phyloP scores from a whole-genome alignment of 2,888 invertebrate genomes.

The Trichogramma dendrolimi region DNA sequence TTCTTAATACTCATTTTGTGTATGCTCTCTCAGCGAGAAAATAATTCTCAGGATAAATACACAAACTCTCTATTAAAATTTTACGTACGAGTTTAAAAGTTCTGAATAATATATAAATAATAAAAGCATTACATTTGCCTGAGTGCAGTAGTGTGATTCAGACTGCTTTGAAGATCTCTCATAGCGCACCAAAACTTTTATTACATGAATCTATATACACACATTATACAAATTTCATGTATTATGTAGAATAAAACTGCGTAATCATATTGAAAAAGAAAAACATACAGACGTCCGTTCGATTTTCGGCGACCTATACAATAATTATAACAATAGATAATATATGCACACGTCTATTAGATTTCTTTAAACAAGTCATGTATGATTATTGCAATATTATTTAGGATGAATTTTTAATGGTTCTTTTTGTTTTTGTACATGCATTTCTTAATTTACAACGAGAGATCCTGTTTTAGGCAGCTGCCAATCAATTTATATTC shows the following conservation, averaged over 20 bases:
- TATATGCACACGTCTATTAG: not conserved
- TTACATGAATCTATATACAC: not conserved
- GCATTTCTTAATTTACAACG: too few relatives aligned
- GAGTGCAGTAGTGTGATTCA: slow-evolving; percentile 28
- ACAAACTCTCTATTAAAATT: too few relatives aligned
- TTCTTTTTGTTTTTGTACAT: not conserved
- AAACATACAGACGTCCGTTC: not conserved
- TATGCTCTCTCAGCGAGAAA: too few relatives aligned
- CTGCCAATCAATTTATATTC: too few relatives aligned
- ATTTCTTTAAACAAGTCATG: not conserved
- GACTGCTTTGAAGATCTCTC: slow-evolving; percentile 42
- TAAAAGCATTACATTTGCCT: not conserved
- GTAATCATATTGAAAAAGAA: too few relatives aligned
- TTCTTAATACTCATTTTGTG: too few relatives aligned
- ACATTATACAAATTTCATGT: not conserved
- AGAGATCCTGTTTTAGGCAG: too few relatives aligned
- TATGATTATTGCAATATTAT: not conserved
- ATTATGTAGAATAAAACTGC: too few relatives aligned
- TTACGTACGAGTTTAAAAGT: too few relatives aligned
- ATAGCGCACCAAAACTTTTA: slow-evolving; percentile 19
- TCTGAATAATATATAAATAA: too few relatives aligned
- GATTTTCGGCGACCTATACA: slow-evolving; percentile 10
- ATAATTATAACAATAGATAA: not conserved
- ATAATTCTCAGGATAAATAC: too few relatives aligned
- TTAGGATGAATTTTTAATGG: not conserved